These are phyloP conservation scores for Cranoglanis bouderius DNA, from an alignment of 2,113 vertebrate species.

Conservation along the genomic window DNA sequence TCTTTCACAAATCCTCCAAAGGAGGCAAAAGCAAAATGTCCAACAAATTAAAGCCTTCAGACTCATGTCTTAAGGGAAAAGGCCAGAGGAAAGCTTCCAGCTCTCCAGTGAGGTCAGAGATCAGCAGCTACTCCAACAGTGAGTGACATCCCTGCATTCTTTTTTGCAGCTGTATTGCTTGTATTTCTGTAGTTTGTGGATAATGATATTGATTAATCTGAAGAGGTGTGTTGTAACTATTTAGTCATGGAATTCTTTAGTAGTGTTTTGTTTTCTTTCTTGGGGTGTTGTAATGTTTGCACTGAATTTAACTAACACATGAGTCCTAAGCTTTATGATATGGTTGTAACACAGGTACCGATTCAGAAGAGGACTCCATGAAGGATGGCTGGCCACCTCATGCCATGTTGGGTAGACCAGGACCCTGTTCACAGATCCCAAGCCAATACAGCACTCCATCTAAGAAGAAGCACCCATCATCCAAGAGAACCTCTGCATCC, in stretches of 20 bases:
- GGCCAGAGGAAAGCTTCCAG: slow-evolving; percentile 83
- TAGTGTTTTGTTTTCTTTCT: background rate
- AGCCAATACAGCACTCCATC: slow-evolving; percentile 69
- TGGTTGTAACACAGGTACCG: slow-evolving; percentile 83
- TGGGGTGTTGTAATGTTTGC: background rate
- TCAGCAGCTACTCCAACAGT: slow-evolving; percentile 97
- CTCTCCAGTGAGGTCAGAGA: slow-evolving; percentile 89
- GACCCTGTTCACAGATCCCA: slow-evolving; percentile 68
- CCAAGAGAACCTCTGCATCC: slow-evolving; percentile 61
- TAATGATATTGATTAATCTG: background rate
- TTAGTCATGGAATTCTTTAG: background rate
- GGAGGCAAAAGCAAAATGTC: slow-evolving; percentile 87
- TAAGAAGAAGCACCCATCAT: slow-evolving; percentile 72
- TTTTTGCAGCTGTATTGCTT: background rate
- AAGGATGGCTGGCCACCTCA: slow-evolving; percentile 84
- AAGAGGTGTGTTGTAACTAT: background rate
- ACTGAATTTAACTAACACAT: background rate
- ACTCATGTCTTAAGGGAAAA: slow-evolving; percentile 81
- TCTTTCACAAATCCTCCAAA: slow-evolving; percentile 76
- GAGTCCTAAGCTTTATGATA: slow-evolving; percentile 11
- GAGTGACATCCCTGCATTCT: slow-evolving; percentile 69
- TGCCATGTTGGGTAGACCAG: slow-evolving; percentile 63
- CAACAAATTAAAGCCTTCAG: slow-evolving; percentile 80
- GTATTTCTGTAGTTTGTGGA: background rate
- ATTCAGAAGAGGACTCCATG: slow-evolving; percentile 86